Conservation (phyloP, 2,888 invertebrate genomes). For the Orchesellides sinensis region DNA sequence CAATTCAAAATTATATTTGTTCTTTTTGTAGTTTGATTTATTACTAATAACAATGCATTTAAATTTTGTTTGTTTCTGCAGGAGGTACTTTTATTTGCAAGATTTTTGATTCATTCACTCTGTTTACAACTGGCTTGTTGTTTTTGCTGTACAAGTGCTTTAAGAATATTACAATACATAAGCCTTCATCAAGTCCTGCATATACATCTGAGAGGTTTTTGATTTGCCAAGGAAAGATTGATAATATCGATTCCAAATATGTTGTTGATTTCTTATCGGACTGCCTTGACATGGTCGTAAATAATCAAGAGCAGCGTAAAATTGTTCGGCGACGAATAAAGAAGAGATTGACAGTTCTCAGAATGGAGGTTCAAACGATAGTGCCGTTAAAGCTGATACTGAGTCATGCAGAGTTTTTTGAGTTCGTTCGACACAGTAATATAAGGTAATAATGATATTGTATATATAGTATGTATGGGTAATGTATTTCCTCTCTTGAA, state of each 20-base stretch:
- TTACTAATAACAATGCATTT: not conserved
- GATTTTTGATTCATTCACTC: slow-evolving; percentile 47
- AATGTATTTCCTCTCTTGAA: not conserved
- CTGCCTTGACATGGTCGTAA: slow-evolving; percentile 54
- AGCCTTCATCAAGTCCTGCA: slow-evolving; percentile 36
- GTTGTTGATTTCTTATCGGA: slow-evolving; percentile 38
- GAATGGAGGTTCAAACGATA: slow-evolving; percentile 51
- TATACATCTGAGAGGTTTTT: slow-evolving; percentile 38
- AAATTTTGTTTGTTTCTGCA: not conserved
- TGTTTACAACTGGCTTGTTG: slow-evolving; percentile 45
- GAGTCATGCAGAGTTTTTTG: slow-evolving; percentile 51
- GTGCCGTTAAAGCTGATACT: slow-evolving; percentile 39
- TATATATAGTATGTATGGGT: not conserved
- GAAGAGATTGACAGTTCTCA: slow-evolving; percentile 22
- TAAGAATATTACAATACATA: slow-evolving; percentile 42
- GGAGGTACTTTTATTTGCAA: slow-evolving; percentile 50
- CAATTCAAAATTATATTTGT: not conserved
- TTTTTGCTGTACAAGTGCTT: slow-evolving; percentile 56
- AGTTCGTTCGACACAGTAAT: slow-evolving; percentile 38
- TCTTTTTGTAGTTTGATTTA: not conserved
- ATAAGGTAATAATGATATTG: too few relatives aligned
- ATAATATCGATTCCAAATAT: slow-evolving; percentile 35
- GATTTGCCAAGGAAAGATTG: slow-evolving; percentile 53
- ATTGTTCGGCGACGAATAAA: slow-evolving; percentile 44
- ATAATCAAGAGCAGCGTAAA: slow-evolving; percentile 46